Percentiles rank a stretch among this genome's conserved stretches.
Conservation (phyloP, 2,888 invertebrate species). For the Drosophila paranaensis region DNA sequence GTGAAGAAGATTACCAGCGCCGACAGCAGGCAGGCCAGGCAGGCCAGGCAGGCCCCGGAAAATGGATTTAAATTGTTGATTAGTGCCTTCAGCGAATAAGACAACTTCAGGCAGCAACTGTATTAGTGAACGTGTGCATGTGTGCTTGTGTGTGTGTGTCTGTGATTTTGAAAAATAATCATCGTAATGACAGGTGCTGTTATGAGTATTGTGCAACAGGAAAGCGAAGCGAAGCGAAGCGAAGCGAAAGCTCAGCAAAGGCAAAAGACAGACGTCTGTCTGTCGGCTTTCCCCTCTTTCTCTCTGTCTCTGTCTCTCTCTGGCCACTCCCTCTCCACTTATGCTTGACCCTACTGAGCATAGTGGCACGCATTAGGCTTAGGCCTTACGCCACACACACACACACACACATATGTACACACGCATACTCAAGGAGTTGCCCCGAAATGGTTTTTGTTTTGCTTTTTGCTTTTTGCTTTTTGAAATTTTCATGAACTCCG, state of each 20-base stretch:
- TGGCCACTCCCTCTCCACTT: neutral
- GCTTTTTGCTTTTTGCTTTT: conserved; percentile 42
- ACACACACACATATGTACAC: conserved; percentile 40
- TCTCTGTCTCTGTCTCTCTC: neutral
- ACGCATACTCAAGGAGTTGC: conserved; percentile 49
- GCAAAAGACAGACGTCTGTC: conserved; percentile 12
- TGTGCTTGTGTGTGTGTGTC: neutral
- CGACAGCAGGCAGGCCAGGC: conserved; percentile 21
- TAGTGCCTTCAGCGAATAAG: conserved; percentile 63
- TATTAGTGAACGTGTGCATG: neutral
- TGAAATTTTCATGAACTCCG: conserved; percentile 68
- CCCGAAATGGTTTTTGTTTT: conserved; percentile 52
- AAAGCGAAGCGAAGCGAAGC: conserved; percentile 17
- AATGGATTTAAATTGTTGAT: conserved; percentile 82
- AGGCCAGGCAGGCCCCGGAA: conserved; percentile 46
- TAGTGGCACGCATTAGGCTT: conserved; percentile 70
- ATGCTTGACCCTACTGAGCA: conserved; percentile 56
- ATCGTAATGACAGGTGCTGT: conserved; percentile 76
- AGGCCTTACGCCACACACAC: conserved; percentile 67
- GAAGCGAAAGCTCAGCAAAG: conserved; percentile 46
- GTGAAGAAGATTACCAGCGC: conserved; percentile 49
- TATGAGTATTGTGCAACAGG: conserved; percentile 61
- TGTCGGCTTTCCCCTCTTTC: neutral
- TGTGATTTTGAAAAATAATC: conserved; percentile 78
- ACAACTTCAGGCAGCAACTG: conserved; percentile 47